Base-by-base conservation (phyloP, 2,888 invertebrate species). In the Exocentrus adspersus region DNA sequence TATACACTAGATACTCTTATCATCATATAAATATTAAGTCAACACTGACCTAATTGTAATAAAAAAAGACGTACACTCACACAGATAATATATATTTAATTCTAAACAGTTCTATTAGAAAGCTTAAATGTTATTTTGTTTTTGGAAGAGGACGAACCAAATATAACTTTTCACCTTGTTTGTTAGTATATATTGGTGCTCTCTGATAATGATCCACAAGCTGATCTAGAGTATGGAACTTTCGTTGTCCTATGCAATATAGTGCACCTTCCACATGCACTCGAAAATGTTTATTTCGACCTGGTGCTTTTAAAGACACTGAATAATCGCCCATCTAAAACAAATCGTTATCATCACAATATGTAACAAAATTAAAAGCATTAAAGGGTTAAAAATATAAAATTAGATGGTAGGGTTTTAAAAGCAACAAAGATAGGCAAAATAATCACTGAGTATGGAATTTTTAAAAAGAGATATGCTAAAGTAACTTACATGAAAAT, bases 241-340 rank as follows among this genome's bases (percentile, higher is more conserved):
- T 95, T 81, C 98, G 93, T 86, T 97, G 97, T 43, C 99, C 99
- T 85, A 99, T 99, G 85, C 95, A 95, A 84, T 95, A 97, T 75
- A 95, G 88, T 69, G 91, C 90, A 74, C 93, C 93, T 82, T 95
- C 95, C 69, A 97, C 96, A 83, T 97, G 97, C 78, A 99, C 97
- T 80, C 98, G 92, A 87, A 99, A 99, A 85, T 99, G 99, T 84
- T 99, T 99, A 87, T 99, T 99, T 76, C 98, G 92, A 19, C 94
- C 95, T 45, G 97, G 94, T 51, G 98, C 98, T 86, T 98, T 98
- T 80, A 99, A 86, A 53, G 98, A 98, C 76, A 99, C 97, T 10
- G 98, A 98, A 85, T 92, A 97, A 85, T 99, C 98, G 72, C 98
- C 99, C 86, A 95, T 92, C 98, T 98, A 86, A 20, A 85, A 69